Percentiles rank a stretch among this genome's conserved stretches.
Conservation (phyloP, 2,797 vertebrate species). For the Scarus forsteni region DNA sequence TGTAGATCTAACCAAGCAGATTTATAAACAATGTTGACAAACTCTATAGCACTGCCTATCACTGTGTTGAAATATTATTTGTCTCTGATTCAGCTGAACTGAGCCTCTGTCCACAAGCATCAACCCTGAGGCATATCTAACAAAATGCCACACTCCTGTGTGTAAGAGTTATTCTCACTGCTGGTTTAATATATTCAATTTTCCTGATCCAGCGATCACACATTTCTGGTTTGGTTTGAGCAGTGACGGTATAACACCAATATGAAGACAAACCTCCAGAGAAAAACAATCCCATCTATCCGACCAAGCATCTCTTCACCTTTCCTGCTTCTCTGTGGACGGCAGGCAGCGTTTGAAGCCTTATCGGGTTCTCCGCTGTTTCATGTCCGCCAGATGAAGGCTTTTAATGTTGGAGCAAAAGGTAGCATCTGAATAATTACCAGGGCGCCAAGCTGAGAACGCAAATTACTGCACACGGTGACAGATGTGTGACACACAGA, state of each 20-base stretch:
- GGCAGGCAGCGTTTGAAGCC: slow-evolving; percentile 80
- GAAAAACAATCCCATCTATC: slow-evolving; percentile 79
- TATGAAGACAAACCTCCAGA: slow-evolving; percentile 70
- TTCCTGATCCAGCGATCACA: slow-evolving; percentile 63
- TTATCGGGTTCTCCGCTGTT: slow-evolving; percentile 80
- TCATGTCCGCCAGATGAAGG: slow-evolving; percentile 84
- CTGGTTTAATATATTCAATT: slow-evolving; percentile 53
- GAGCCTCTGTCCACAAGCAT: slow-evolving; percentile 9
- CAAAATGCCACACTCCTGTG: slow-evolving; percentile 27
- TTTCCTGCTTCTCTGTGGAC: slow-evolving; percentile 79
- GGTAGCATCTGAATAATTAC: slow-evolving; percentile 85
- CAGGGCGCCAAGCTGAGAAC: slow-evolving; percentile 84
- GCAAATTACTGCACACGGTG: slow-evolving; percentile 83
- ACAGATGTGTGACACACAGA: slow-evolving; percentile 77
- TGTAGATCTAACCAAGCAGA: no score
- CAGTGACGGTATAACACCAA: slow-evolving; percentile 56
- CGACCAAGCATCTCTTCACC: slow-evolving; percentile 78
- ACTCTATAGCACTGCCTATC: slow-evolving; percentile 20
- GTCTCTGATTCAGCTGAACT: slow-evolving; percentile 25
- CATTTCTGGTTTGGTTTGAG: slow-evolving; percentile 52
- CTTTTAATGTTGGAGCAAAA: slow-evolving; percentile 86
- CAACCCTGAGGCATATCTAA: slow-evolving; percentile 19
- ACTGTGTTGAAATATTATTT: slow-evolving; percentile 13
- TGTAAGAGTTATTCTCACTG: slow-evolving; percentile 47
- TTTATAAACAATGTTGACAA: slow-evolving; percentile 9